A percentile compares a stretch with the other conserved stretches of the same genome.
Conservation (phyloP, 2,113 vertebrate genomes). For the Tyto alba region DNA sequence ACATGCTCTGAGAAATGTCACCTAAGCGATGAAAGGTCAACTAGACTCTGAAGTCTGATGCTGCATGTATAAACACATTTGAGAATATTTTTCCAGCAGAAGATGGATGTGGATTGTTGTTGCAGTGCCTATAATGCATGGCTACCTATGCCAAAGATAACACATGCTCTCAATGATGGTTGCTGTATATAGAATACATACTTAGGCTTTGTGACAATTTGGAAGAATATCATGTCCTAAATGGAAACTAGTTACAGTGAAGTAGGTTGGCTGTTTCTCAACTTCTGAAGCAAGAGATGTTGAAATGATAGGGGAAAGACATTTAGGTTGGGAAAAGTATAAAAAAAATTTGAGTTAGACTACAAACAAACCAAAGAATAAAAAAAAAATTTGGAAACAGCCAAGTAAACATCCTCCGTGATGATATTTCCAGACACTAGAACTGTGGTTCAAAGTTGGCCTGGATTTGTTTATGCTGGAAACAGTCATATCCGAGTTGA, state of each 20-base stretch:
- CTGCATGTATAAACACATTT: background rate
- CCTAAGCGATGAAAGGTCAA: background rate
- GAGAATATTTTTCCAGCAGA: background rate
- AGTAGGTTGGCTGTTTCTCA: background rate
- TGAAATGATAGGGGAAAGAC: background rate
- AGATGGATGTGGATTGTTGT: background rate
- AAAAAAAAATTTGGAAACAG: background rate
- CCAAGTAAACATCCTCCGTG: conserved; percentile 30
- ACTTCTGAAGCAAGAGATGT: background rate
- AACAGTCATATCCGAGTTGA: conserved; percentile 26
- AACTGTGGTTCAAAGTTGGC: background rate
- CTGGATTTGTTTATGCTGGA: conserved; percentile 55
- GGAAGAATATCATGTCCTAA: background rate
- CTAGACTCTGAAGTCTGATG: background rate
- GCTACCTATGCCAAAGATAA: background rate
- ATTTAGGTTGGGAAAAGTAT: background rate
- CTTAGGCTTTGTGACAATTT: background rate
- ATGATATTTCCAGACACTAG: conserved; percentile 40
- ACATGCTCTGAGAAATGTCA: background rate
- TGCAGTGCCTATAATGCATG: background rate
- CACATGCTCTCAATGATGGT: background rate
- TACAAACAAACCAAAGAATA: conserved; percentile 21
- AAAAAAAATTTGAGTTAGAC: background rate
- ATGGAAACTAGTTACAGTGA: background rate
- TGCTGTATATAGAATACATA: background rate